phyloP scores from a whole-genome alignment of 2,797 vertebrate species.

The Microchirus variegatus region DNA sequence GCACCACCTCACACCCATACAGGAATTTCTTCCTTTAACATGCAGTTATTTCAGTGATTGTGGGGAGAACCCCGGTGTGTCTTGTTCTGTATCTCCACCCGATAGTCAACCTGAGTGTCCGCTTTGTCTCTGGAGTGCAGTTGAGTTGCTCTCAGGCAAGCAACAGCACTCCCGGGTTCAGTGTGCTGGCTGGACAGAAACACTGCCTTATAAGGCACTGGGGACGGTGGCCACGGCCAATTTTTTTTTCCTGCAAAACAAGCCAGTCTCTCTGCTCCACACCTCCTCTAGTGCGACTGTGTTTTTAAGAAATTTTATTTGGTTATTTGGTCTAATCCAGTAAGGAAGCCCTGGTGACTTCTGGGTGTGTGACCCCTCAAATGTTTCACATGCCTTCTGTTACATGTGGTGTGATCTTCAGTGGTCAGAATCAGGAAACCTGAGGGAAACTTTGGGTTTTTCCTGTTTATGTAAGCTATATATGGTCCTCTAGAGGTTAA shows the following conservation, averaged over 20 bases:
- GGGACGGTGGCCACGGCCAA: conserved; percentile 80
- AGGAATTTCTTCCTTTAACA: not conserved
- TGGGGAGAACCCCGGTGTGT: conserved; percentile 34
- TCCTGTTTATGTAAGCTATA: conserved; percentile 14
- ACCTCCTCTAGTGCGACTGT: conserved; percentile 69
- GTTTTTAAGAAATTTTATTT: conserved; percentile 33
- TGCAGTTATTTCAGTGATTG: conserved; percentile 16
- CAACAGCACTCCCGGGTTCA: conserved; percentile 61
- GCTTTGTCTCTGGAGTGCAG: conserved; percentile 60
- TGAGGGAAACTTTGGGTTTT: conserved; percentile 6
- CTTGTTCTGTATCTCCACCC: conserved; percentile 22
- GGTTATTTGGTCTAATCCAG: conserved; percentile 50
- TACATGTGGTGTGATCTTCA: conserved; percentile 11
- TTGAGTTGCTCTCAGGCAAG: conserved; percentile 62
- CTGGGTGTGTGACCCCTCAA: conserved; percentile 27
- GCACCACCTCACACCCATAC: not conserved
- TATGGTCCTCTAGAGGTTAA: not conserved
- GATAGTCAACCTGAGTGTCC: conserved; percentile 51
- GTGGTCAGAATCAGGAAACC: conserved; percentile 5
- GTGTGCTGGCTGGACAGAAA: conserved; percentile 78
- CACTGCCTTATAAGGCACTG: conserved; percentile 86
- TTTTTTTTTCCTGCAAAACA: conserved; percentile 71
- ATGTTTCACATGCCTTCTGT: conserved; percentile 37
- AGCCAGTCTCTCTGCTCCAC: conserved; percentile 72
- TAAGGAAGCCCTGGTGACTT: conserved; percentile 45